A percentile compares a stretch with the other conserved stretches of the same genome.
Conservation (phyloP, 2,888 invertebrate genomes). For the Morpho helenor region DNA sequence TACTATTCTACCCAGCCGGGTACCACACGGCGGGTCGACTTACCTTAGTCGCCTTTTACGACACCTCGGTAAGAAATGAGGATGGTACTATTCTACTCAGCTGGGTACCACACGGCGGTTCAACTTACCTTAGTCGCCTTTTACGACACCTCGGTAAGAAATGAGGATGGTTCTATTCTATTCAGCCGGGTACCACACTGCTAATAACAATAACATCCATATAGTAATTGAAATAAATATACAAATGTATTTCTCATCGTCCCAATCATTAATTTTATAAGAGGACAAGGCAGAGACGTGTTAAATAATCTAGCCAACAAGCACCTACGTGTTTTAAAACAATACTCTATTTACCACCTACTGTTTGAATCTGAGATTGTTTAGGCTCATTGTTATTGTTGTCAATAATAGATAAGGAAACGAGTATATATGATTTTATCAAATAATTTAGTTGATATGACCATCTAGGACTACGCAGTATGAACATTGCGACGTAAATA, state of each 20-base stretch:
- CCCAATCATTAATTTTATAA: slow-evolving; percentile 37
- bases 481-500: too few species aligned
- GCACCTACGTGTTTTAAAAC: slow-evolving; percentile 56
- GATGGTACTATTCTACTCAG: too few species aligned
- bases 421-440: slow-evolving; percentile 8
- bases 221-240: not conserved
- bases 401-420: slow-evolving; percentile 15
- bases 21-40: too few species aligned
- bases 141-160: too few species aligned
- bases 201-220: not conserved
- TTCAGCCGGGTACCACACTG: too few species aligned
- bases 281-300: slow-evolving; percentile 36
- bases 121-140: too few species aligned
- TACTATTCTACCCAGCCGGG: too few species aligned
- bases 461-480: too few species aligned
- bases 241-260: slow-evolving; percentile 34
- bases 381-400: slow-evolving; percentile 23
- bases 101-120: too few species aligned
- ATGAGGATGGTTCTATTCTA: too few species aligned
- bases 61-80: too few species aligned
- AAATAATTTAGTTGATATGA: not conserved
- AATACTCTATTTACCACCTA: slow-evolving; percentile 69
- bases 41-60: too few species aligned
- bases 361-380: slow-evolving; percentile 35
- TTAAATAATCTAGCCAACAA: slow-evolving; percentile 39